Conservation (phyloP, 2,888 invertebrate species). For the Cheilosia grossa region DNA sequence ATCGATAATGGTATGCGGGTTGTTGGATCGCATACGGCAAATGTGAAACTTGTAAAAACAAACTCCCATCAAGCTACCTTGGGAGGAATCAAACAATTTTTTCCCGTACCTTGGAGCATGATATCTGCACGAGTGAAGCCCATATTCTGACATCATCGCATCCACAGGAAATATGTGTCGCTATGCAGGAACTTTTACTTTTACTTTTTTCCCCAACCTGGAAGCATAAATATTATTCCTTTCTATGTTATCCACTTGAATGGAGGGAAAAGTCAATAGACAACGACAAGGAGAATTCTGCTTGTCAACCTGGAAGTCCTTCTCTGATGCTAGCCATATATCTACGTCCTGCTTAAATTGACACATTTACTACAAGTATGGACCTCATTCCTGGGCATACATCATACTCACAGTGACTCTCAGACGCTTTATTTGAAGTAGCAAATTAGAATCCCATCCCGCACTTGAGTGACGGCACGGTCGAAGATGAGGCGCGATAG, state of each 20-base stretch:
- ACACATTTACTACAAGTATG: constrained; percentile 39
- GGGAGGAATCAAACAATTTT: constrained; percentile 68
- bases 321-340: constrained; percentile 9
- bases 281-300: constrained; percentile 3
- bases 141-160: constrained; percentile 4
- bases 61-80: constrained; percentile 26
- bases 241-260: constrained; percentile 67
- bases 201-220: constrained; percentile 69
- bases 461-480: constrained; percentile 33
- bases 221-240: constrained; percentile 67
- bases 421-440: constrained; percentile 40
- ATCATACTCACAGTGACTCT: constrained; percentile 19
- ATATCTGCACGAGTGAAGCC: constrained; percentile 70
- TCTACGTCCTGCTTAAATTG: constrained; percentile 30
- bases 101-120: constrained; percentile 66
- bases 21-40: not conserved
- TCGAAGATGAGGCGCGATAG: constrained; percentile 15
- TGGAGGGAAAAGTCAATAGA: constrained; percentile 69
- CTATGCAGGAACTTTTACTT: constrained; percentile 33
- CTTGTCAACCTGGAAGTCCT: constrained; percentile 32
- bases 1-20: constrained; percentile 54
- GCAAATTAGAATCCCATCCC: constrained; percentile 57
- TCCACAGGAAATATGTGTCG: constrained; percentile 26
- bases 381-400: constrained; percentile 45
- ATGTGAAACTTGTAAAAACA: constrained; percentile 71